phyloP scores from a whole-genome alignment of 1,140 invertebrate genomes.

The Ganaspis sp. region DNA sequence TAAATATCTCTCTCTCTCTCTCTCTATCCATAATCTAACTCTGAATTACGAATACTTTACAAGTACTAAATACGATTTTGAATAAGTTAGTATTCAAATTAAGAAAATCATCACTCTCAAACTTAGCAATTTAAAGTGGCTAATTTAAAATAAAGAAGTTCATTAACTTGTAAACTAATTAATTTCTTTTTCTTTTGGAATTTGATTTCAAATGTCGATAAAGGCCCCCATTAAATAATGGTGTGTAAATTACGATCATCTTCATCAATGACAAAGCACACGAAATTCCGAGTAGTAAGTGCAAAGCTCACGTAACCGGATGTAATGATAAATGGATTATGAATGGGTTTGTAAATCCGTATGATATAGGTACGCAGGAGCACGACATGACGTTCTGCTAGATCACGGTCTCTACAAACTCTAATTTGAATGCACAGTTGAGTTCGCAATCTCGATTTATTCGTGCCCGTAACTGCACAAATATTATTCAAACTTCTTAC shows the following conservation, averaged over 20 bases:
- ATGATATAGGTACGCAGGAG: constrained; percentile 1
- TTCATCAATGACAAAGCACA: not conserved
- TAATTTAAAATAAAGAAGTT: too few relatives aligned
- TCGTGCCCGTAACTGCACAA: not conserved
- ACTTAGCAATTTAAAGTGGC: too few relatives aligned
- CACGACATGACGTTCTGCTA: not conserved
- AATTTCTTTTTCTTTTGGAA: too few relatives aligned
- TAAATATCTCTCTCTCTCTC: too few relatives aligned
- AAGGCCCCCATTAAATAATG: not conserved
- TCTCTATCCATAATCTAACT: too few relatives aligned
- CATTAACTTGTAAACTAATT: too few relatives aligned
- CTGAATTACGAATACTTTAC: too few relatives aligned
- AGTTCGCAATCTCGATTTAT: not conserved
- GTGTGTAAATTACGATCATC: not conserved
- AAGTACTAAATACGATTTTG: too few relatives aligned
- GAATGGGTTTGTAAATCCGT: constrained; percentile 20
- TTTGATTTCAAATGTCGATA: too few relatives aligned
- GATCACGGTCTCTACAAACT: not conserved
- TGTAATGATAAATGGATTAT: constrained; percentile 23
- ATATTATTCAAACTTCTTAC: too few relatives aligned
- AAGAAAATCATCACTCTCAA: too few relatives aligned
- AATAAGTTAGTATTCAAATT: too few relatives aligned
- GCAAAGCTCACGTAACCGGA: constrained; percentile 21
- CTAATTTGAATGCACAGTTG: constrained; percentile 24
- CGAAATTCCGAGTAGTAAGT: not conserved